Evolutionary conservation across 2,888 invertebrate species (phyloP).

Genomic region (Isoperla grammatica): DNA sequence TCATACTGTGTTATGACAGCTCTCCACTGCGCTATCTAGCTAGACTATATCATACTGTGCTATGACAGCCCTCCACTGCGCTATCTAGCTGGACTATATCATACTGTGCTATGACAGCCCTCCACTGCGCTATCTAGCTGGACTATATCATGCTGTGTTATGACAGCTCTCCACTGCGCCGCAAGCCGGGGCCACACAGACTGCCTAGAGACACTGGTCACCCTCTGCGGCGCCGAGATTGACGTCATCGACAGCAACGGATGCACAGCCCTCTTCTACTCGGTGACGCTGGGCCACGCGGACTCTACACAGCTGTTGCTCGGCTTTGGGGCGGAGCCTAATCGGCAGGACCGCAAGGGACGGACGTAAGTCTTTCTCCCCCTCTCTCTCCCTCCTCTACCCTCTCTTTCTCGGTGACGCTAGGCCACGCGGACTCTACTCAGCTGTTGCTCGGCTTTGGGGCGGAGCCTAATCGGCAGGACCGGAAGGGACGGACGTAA

Average conservation of each 20-base stretch:
- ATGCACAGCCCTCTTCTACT: slow-evolving; percentile 94
- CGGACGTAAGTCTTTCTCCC: slow-evolving; percentile 55
- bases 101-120: too few relatives aligned
- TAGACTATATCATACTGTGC: too few relatives aligned
- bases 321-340: slow-evolving; percentile 85
- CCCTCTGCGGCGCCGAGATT: slow-evolving; percentile 80
- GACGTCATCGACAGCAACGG: slow-evolving; percentile 91
- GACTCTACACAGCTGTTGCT: slow-evolving; percentile 86
- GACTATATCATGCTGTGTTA: too few relatives aligned
- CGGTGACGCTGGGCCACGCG: slow-evolving; percentile 91
- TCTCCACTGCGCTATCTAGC: too few relatives aligned
- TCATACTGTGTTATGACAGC: too few relatives aligned
- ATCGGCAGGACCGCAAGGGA: slow-evolving; percentile 88
- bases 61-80: too few relatives aligned
- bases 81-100: too few relatives aligned
- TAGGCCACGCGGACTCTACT: slow-evolving; percentile 93
- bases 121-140: too few relatives aligned
- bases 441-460: slow-evolving; percentile 81
- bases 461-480: slow-evolving; percentile 88
- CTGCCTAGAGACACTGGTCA: slow-evolving; percentile 82
- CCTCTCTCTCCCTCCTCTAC: slow-evolving; percentile 40
- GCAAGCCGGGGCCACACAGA: slow-evolving; percentile 93
- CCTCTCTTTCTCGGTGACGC: slow-evolving; percentile 91
- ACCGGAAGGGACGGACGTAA: slow-evolving; percentile 81
- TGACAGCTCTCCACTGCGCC: slow-evolving; percentile 87